Percentiles rank a stretch among this genome's conserved stretches.
Evolutionary conservation across 2,797 vertebrate species (phyloP).

Genomic region (Cygnus olor): DNA sequence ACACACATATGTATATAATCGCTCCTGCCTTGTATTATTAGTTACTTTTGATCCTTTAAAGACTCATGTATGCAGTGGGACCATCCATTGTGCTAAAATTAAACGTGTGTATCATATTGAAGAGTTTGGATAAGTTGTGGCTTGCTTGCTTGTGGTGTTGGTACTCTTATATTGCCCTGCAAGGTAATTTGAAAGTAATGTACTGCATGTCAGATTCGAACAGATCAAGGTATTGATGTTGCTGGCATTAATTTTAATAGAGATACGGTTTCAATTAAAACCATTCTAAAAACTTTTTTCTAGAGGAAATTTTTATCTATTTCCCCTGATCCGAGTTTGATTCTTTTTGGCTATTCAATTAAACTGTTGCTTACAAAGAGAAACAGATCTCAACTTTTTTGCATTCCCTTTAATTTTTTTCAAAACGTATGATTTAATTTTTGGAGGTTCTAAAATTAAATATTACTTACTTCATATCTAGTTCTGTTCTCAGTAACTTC

Average conservation of each 20-base stretch:
- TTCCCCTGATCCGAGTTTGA: neutral
- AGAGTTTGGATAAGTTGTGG: neutral
- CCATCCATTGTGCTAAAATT: neutral
- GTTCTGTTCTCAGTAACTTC: conserved; percentile 31
- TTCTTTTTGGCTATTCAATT: neutral
- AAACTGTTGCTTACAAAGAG: neutral
- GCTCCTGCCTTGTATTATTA: neutral
- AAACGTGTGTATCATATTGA: neutral
- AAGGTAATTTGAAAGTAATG: rapidly evolving
- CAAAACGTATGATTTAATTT: neutral
- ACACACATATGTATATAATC: neutral
- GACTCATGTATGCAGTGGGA: neutral
- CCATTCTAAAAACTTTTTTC: neutral
- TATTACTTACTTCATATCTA: neutral
- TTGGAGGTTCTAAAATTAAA: neutral
- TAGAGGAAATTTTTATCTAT: neutral
- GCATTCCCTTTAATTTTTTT: neutral
- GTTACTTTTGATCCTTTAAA: neutral
- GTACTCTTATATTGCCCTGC: neutral
- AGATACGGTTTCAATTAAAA: neutral
- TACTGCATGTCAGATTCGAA: rapidly evolving
- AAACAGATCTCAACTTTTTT: neutral
- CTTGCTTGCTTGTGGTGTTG: neutral
- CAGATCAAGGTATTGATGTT: neutral
- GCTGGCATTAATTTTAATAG: neutral